These are phyloP conservation scores for Ophion costatus DNA, from an alignment of 2,888 invertebrate genomes.

Conservation along the genomic window DNA sequence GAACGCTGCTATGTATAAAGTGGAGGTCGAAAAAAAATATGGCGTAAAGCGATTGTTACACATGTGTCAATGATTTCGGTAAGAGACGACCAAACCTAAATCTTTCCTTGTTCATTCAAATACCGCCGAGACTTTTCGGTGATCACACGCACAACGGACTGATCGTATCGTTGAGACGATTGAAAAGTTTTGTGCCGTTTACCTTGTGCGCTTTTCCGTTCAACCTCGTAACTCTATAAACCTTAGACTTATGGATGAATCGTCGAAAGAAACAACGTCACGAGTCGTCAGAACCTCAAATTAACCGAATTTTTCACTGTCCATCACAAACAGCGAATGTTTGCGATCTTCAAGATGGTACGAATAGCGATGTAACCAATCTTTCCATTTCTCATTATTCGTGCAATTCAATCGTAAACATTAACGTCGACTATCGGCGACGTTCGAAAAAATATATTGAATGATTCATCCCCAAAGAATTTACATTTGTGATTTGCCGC, in stretches of 20 bases:
- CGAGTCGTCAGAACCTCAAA: constrained; percentile 39
- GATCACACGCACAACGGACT: neutral
- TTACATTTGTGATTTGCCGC: neutral
- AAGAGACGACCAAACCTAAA: constrained; percentile 65
- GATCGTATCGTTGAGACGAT: neutral
- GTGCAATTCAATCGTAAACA: neutral
- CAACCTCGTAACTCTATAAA: constrained; percentile 27
- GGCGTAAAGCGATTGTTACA: constrained; percentile 80
- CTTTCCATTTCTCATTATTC: constrained; percentile 14
- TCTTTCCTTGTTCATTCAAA: constrained; percentile 29
- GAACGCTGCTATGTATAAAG: constrained; percentile 26
- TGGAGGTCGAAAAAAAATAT: constrained; percentile 71
- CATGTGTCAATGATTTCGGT: constrained; percentile 80
- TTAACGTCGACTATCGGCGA: neutral
- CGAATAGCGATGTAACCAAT: constrained; percentile 5
- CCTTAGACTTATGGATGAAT: constrained; percentile 4
- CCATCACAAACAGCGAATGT: neutral
- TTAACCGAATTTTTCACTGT: constrained; percentile 69
- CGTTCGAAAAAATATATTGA: neutral
- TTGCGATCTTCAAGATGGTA: neutral
- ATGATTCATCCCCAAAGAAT: neutral
- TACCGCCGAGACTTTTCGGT: constrained; percentile 8
- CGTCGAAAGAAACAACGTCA: constrained; percentile 60
- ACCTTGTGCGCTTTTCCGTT: constrained; percentile 19
- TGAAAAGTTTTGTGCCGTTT: neutral